Evolutionary conservation across 2,113 vertebrate species (phyloP).

Genomic region (Aix galericulata): DNA sequence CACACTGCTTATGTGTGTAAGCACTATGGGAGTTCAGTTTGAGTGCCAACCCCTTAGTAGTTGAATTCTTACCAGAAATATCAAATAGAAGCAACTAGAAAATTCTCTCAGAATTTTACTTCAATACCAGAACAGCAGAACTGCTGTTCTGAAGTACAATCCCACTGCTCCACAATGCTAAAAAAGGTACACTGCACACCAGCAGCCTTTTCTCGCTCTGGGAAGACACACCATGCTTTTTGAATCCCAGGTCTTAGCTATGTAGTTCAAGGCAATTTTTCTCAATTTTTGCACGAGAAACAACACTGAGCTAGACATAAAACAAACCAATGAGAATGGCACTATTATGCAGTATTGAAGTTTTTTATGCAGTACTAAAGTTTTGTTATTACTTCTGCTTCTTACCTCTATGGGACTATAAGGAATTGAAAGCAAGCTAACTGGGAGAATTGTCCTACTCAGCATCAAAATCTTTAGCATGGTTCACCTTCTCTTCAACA

Average conservation of each 20-base stretch:
- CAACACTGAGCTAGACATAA: not conserved
- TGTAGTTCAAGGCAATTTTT: not conserved
- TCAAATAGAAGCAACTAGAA: not conserved
- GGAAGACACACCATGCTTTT: not conserved
- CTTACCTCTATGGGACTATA: not conserved
- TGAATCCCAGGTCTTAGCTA: not conserved
- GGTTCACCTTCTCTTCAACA: not conserved
- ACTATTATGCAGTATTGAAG: not conserved
- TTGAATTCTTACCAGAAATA: not conserved
- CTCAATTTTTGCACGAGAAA: not conserved
- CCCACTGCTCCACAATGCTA: not conserved
- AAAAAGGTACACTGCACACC: rapidly evolving
- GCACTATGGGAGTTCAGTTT: not conserved
- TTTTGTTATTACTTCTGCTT: not conserved
- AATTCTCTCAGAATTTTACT: not conserved
- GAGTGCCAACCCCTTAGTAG: not conserved
- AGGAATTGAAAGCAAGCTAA: not conserved
- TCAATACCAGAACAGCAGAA: not conserved
- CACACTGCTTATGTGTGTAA: not conserved
- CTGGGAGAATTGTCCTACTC: not conserved
- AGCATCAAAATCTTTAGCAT: not conserved
- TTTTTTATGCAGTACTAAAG: not conserved
- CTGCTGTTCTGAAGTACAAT: not conserved
- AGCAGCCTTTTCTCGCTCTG: not conserved
- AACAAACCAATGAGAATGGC: not conserved